Base-by-base conservation (phyloP, 2,113 vertebrate species). In the Pteronura brasiliensis region DNA sequence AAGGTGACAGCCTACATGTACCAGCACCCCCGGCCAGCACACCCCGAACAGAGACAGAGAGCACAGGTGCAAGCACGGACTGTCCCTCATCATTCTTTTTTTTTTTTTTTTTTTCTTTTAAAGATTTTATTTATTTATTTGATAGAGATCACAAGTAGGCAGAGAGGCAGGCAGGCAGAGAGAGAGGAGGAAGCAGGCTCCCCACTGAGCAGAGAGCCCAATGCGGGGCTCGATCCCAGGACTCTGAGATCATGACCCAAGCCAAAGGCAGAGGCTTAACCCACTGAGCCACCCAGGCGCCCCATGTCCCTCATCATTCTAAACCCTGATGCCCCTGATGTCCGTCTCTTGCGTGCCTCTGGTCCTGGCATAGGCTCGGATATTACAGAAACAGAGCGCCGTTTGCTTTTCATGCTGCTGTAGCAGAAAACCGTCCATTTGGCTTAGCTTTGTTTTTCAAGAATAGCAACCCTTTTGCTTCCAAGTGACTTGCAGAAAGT, bases 41-140 rank as follows among this genome's bases (percentile, higher is more conserved):
- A 0, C 20, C 79, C 25, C 0, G 4, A 13, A 25, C 14, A 49
- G 21, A n/a, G 6, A 0, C 0, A 2, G 7, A 0, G 1, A 1
- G 17, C 74, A 10, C 3, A 0, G 1, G 57, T 3, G 8, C 39
- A 0, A 2, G 1, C 0, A 1, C 31, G 0, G 34, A 7, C 29
- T 17, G 11, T 1, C 23, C 8, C 57, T 6, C 6, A 3, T 9
- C 6, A 1, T n/a, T 34, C 76, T 6, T 47, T 47, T 8, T 47
- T 44, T 47, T 47, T 47, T 47, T 47, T 47, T 42, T 42, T 42
- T 47, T 47, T 47, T 47, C 7, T 42, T 42, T 42, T 42, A 42
- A 47, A 47, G 44, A 47, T 47, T 47, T 47, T 47, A 47, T 47
- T 47, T 47, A 47, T 47, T 47, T 47, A 10, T 47, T 47, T 47